Conservation (phyloP, 2,113 vertebrate species). For the Tragelaphus buxtoni region DNA sequence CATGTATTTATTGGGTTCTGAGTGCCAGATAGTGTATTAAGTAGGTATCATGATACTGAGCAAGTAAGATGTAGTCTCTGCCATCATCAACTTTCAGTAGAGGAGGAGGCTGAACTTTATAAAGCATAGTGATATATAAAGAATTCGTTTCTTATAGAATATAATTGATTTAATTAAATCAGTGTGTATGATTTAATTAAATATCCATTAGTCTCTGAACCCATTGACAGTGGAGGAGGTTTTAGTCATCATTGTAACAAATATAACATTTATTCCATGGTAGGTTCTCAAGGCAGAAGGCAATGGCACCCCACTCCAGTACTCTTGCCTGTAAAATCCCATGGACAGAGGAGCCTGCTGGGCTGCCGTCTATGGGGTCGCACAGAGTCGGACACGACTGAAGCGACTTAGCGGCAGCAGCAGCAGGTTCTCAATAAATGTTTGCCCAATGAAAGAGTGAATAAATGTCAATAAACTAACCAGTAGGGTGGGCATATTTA, state of each 20-base stretch:
- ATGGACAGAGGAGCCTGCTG: too few relatives aligned
- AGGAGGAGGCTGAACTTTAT: neutral
- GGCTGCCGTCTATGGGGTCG: too few relatives aligned
- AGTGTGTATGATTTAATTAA: neutral
- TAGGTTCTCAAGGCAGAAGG: neutral
- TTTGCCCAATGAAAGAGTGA: neutral
- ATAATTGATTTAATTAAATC: neutral
- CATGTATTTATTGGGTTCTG: neutral
- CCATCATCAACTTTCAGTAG: neutral
- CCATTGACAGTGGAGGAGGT: neutral
- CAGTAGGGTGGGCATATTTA: neutral
- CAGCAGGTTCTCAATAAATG: neutral
- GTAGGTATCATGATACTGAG: neutral
- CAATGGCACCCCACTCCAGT: too few relatives aligned
- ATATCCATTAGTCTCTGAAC: neutral
- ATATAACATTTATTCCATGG: neutral
- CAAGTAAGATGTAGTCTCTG: neutral
- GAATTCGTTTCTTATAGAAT: neutral
- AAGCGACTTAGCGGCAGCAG: too few relatives aligned
- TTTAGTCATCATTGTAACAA: neutral
- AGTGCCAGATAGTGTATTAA: neutral
- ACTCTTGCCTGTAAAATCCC: too few relatives aligned
- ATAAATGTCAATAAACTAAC: neutral
- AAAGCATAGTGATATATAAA: neutral
- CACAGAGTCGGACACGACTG: too few relatives aligned